These are phyloP conservation scores for Globodera ellingtonae DNA, from an alignment of 1,140 invertebrate genomes.

Conservation along the genomic window DNA sequence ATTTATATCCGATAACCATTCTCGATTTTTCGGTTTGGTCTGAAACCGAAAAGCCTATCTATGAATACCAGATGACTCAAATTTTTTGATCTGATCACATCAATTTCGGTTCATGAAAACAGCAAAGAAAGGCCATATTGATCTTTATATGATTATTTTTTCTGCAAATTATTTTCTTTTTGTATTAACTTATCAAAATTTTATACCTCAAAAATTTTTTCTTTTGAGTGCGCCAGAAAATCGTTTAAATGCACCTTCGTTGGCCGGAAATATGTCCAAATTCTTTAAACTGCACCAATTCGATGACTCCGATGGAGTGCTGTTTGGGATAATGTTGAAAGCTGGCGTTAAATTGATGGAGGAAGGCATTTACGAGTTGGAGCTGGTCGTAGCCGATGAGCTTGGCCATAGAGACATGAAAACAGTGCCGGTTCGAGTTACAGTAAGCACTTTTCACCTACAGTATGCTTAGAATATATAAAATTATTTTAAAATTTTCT, in stretches of 20 bases:
- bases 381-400: conserved; percentile 9
- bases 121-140: no score
- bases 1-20: no score
- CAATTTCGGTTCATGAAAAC: no score
- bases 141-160: no score
- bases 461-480: background rate
- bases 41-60: background rate
- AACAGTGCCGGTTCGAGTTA: conserved; percentile 5
- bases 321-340: background rate
- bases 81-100: no score
- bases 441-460: background rate
- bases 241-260: conserved; percentile 6
- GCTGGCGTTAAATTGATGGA: background rate
- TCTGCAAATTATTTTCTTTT: no score
- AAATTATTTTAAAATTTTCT: background rate
- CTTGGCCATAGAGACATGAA: conserved; percentile 3
- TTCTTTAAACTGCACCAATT: conserved; percentile 1
- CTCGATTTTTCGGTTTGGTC: conserved; percentile 8
- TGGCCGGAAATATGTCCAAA: conserved; percentile 15
- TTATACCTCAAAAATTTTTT: background rate
- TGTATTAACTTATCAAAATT: no score
- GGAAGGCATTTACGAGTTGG: background rate
- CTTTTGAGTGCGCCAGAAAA: conserved; percentile 18
- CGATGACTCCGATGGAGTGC: background rate
- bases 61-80: background rate